Base-by-base conservation (phyloP, 2,888 invertebrate species). In the Megastigmus dorsalis region DNA sequence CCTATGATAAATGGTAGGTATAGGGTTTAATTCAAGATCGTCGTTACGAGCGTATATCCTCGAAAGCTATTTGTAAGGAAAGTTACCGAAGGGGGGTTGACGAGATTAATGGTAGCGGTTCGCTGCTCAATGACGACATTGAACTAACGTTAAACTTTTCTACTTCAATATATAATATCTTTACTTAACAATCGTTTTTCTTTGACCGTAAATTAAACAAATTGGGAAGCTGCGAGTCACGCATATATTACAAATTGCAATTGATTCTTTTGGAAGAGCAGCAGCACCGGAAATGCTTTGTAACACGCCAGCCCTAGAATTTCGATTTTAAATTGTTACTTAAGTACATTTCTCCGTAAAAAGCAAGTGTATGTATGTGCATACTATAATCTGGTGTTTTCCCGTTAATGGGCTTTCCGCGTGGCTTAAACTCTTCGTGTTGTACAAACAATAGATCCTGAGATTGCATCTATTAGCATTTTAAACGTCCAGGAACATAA, bases 401-500 rank as follows among this genome's bases (percentile, higher is more conserved):
- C 30, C 13, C 13, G 2, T 33, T 9, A 33, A 33, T 33, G 33
- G 13, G 38, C 26, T 33, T 7, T 18, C 5, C 15, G 0, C 6
- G 28, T 6, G 1, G 2, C 1, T 28, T 13, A 52, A 52, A 52
- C 6, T 6, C 52, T 3, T 10, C 30, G 1, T 52, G 54, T 33
- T 18, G n/a, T 15, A 54, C 33, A 54, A 15, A 15, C 54, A 30
- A 30, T 1, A 54, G 30, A 54, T 54, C 15, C n/a, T 15, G 7
- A 54, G 54, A 54, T 54, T 54, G 30, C 30, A 54, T 30, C 54
- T 36, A 55, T 55, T 55, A 36, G 15, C 36, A 20, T 36, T 55
- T 9, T 55, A 36, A 55, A 55, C 18, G 18, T 33, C 7, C 36
- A 18, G 7, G 20, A 36, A 55, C 15, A 55, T n/a, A n/a, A 55